A percentile compares a stretch with the other conserved stretches of the same genome.
phyloP scores from a whole-genome alignment of 2,113 vertebrate species.

The cat (Felis catus) region F.catus_Fca126_mat1.0 CM031418.1:57827001-57827500 shows the following conservation, averaged over 20 bases:
- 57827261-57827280: not conserved
- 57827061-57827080: not conserved
- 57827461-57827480: not conserved
- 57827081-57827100: slow-evolving; percentile 30
- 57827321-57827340: not conserved
- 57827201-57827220: not conserved
- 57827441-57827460: not conserved
- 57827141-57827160: not conserved
- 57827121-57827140: slow-evolving; percentile 37
- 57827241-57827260: not conserved
- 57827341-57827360: not conserved
- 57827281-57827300: not conserved
- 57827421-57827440: not conserved
- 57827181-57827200: not conserved
- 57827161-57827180: not conserved
- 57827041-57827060: slow-evolving; percentile 36
- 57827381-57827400: not conserved
- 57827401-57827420: not conserved
- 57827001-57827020: not conserved
- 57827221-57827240: not conserved
- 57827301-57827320: not conserved
- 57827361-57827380: not conserved
- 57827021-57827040: slow-evolving; percentile 14
- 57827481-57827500: not conserved
- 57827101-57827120: slow-evolving; percentile 37